These are phyloP conservation scores for Myoxocephalus aenaeus DNA, from an alignment of 2,797 vertebrate species.

Conservation along the genomic window DNA sequence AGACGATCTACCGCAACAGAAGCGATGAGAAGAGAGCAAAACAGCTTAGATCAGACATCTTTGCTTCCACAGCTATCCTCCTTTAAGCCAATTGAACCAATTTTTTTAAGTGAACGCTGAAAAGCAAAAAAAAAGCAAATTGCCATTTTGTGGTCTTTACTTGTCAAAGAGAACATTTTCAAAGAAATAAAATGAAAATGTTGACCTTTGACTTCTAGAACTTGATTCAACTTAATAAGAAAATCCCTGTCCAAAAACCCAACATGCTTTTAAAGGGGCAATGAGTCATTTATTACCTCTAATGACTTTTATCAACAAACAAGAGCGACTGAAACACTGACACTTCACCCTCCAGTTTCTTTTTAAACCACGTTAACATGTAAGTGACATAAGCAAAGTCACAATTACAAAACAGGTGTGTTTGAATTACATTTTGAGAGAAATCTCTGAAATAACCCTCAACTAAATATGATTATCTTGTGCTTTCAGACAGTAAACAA, in stretches of 20 bases:
- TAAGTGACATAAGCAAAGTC: not conserved
- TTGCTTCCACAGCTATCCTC: not conserved
- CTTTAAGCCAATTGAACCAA: not conserved
- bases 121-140: not conserved
- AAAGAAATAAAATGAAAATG: not conserved
- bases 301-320: not conserved
- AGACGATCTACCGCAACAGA: slow-evolving; percentile 35
- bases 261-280: slow-evolving; percentile 32
- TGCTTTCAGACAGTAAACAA: not conserved
- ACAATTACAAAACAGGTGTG: not conserved
- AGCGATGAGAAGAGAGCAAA: slow-evolving; percentile 63
- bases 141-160: not conserved
- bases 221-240: not conserved
- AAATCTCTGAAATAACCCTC: not conserved
- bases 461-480: not conserved
- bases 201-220: not conserved
- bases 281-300: not conserved
- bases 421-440: not conserved
- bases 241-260: not conserved
- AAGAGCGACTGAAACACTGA: not conserved
- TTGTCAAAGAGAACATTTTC: not conserved
- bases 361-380: slow-evolving; percentile 12
- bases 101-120: not conserved
- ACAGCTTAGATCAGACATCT: slow-evolving; percentile 21
- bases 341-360: not conserved